These are phyloP conservation scores for Tribolium madens DNA, from an alignment of 1,140 invertebrate genomes.

Conservation along the genomic window DNA sequence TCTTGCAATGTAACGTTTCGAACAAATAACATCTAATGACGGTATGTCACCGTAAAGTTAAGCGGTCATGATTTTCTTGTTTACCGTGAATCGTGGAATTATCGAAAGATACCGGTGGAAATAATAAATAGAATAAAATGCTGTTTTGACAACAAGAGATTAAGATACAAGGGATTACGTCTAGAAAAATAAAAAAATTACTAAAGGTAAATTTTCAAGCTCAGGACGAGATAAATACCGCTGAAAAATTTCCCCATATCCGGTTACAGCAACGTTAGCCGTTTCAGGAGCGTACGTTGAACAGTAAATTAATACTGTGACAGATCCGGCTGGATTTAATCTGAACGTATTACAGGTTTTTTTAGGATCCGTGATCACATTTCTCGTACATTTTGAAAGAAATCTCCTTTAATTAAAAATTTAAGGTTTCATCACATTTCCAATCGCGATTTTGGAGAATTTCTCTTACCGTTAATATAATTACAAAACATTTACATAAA, in stretches of 20 bases:
- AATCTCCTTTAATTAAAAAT: constrained; percentile 18
- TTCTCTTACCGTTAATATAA: constrained; percentile 28
- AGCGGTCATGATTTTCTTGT: constrained; percentile 22
- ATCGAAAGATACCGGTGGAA: background rate
- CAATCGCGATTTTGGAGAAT: constrained; percentile 17
- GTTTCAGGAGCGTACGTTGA: constrained; percentile 13
- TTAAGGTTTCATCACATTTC: constrained; percentile 3
- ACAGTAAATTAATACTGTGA: constrained; percentile 38
- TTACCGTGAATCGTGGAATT: constrained; percentile 19
- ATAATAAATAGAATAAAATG: background rate
- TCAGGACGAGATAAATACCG: background rate
- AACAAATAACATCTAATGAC: constrained; percentile 24
- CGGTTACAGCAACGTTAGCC: background rate
- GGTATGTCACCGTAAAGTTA: constrained; percentile 31
- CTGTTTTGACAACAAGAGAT: background rate
- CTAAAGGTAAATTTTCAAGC: background rate
- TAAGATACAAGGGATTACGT: background rate
- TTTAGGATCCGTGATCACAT: constrained; percentile 18
- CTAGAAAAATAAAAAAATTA: too few species aligned
- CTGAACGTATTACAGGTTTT: constrained; percentile 1
- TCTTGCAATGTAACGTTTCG: constrained; percentile 12
- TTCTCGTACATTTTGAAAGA: background rate
- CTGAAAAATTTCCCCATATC: constrained; percentile 6
- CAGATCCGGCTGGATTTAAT: constrained; percentile 28
- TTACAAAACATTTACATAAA: constrained; percentile 31